Conservation (phyloP, 2,888 invertebrate genomes). For the Cyclophora albipunctata region DNA sequence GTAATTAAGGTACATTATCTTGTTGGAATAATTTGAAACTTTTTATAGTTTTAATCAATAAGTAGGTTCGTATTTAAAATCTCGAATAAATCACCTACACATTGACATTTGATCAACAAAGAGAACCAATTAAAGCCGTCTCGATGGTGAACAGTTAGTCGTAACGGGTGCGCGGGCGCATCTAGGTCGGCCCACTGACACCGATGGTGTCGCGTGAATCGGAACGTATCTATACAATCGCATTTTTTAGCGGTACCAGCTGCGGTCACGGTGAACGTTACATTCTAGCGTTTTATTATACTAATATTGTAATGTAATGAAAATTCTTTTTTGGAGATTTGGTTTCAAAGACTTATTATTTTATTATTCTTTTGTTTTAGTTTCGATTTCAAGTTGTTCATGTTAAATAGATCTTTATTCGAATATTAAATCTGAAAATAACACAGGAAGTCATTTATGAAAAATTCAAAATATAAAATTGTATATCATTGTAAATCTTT, state of each 20-base stretch:
- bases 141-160: conserved; percentile 63
- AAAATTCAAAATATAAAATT: conserved; percentile 1
- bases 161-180: conserved; percentile 60
- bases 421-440: too few relatives aligned
- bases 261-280: conserved; percentile 10
- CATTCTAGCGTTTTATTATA: conserved; percentile 1
- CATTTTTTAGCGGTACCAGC: conserved; percentile 19
- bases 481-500: conserved; percentile 28
- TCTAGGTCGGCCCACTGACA: conserved; percentile 68
- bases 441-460: too few relatives aligned
- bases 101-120: conserved; percentile 48
- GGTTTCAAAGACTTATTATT: background rate
- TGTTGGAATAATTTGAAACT: too few relatives aligned
- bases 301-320: too few relatives aligned
- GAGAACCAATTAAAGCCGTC: conserved; percentile 45
- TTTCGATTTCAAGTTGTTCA: background rate
- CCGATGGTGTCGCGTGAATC: conserved; percentile 42
- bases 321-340: too few relatives aligned
- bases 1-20: too few relatives aligned
- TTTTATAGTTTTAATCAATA: too few relatives aligned
- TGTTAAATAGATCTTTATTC: background rate
- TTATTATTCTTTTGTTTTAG: background rate
- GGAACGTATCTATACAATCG: conserved; percentile 36
- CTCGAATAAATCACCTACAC: background rate
- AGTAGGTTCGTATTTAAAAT: too few relatives aligned